Percentiles rank a stretch among this genome's conserved stretches.
These are phyloP conservation scores for Standfussiana lucernea DNA, from an alignment of 2,888 invertebrate genomes.

Conservation along the genomic window DNA sequence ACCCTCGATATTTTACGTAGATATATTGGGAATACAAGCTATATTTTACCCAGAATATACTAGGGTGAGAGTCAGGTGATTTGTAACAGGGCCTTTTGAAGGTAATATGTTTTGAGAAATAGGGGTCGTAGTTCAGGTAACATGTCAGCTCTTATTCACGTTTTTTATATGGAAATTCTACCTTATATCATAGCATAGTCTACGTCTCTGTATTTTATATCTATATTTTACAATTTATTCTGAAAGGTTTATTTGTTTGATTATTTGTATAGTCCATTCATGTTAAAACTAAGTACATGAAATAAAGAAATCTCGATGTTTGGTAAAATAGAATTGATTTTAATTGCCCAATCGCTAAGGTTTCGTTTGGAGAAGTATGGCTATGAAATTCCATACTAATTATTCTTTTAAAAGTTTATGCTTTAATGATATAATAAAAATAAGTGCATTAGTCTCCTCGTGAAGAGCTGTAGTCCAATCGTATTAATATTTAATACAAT, in stretches of 20 bases:
- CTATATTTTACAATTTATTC: neutral
- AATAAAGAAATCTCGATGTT: neutral
- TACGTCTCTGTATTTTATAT: neutral
- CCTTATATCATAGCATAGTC: neutral
- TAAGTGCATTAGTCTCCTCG: neutral
- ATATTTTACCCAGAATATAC: slow-evolving; percentile 22
- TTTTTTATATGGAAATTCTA: neutral
- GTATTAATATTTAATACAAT: too few species aligned
- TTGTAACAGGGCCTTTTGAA: slow-evolving; percentile 5
- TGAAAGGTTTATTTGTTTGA: too few species aligned
- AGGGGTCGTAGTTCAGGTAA: neutral
- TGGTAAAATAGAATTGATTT: neutral
- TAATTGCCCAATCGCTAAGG: neutral
- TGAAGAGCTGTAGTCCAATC: too few species aligned
- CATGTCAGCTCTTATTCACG: neutral
- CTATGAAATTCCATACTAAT: too few species aligned
- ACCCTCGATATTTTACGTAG: slow-evolving; percentile 26
- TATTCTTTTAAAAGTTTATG: too few species aligned
- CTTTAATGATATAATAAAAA: neutral
- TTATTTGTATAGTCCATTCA: neutral
- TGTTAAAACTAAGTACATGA: neutral
- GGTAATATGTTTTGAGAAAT: slow-evolving; percentile 16
- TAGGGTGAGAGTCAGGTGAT: slow-evolving; percentile 2
- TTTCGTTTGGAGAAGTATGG: too few species aligned
- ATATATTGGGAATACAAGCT: neutral